Evolutionary conservation across 2,797 vertebrate genomes (phyloP).

Genomic region (Spondyliosoma cantharus): DNA sequence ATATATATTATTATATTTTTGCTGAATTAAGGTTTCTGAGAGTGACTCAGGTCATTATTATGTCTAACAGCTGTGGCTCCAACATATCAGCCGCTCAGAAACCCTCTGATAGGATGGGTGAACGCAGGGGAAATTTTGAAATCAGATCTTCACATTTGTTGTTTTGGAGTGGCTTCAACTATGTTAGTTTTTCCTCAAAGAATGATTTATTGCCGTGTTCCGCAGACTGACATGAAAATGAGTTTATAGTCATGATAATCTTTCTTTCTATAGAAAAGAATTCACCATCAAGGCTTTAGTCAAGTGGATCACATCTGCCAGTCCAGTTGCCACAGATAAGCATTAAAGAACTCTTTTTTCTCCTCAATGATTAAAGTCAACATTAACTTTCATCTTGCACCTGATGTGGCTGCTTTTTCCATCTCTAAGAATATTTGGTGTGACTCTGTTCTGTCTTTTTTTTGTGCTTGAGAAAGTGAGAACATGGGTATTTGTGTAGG

Average conservation of each 20-base stretch:
- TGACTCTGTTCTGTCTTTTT: slow-evolving; percentile 34
- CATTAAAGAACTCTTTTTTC: slow-evolving; percentile 34
- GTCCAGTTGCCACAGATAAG: slow-evolving; percentile 51
- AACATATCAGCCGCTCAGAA: slow-evolving; percentile 11
- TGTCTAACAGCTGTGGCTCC: not conserved
- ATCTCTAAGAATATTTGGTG: slow-evolving; percentile 27
- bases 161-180: slow-evolving; percentile 17
- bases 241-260: slow-evolving; percentile 41
- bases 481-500: slow-evolving; percentile 56
- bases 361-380: slow-evolving; percentile 54
- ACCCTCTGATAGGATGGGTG: slow-evolving; percentile 12
- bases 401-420: slow-evolving; percentile 45
- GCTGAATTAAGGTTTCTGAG: slow-evolving; percentile 2
- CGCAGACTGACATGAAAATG: slow-evolving; percentile 36
- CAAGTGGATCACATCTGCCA: slow-evolving; percentile 51
- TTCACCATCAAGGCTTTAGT: slow-evolving; percentile 54
- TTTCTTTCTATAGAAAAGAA: slow-evolving; percentile 56
- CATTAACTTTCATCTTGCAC: slow-evolving; percentile 59
- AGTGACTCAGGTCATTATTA: slow-evolving; percentile 11
- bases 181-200: slow-evolving; percentile 44
- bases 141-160: slow-evolving; percentile 41
- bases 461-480: slow-evolving; percentile 40
- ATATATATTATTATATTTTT: slow-evolving; percentile 11
- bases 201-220: slow-evolving; percentile 49
- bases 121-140: slow-evolving; percentile 20